Percentiles rank a stretch among this genome's conserved stretches.
Evolutionary conservation across 1,140 invertebrate genomes (phyloP).

Genomic region (Lordiphosa collinella): DNA sequence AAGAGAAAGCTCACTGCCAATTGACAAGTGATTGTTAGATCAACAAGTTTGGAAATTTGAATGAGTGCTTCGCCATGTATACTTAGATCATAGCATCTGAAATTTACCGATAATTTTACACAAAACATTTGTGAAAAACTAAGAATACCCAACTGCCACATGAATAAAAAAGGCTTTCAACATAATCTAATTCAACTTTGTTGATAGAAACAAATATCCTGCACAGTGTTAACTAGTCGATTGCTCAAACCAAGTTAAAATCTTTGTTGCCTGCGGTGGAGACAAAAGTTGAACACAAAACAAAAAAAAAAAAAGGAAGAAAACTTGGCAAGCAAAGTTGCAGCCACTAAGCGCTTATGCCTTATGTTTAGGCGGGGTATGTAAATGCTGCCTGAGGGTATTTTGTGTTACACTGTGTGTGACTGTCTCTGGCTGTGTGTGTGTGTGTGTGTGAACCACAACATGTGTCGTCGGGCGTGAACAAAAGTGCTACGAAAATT

Average conservation of each 20-base stretch:
- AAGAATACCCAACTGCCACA: no score
- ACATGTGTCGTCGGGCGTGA: slow-evolving; percentile 74
- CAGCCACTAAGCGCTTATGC: slow-evolving; percentile 47
- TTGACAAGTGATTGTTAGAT: no score
- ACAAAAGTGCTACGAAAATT: slow-evolving; percentile 75
- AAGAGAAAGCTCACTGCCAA: no score
- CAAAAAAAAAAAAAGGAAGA: slow-evolving; percentile 31
- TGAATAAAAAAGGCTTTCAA: no score
- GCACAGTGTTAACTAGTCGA: slow-evolving; percentile 14
- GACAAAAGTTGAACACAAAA: slow-evolving; percentile 16
- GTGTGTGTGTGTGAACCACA: slow-evolving; percentile 65
- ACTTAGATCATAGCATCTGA: no score
- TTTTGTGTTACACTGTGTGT: slow-evolving; percentile 2
- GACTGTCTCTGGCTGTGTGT: slow-evolving; percentile 18
- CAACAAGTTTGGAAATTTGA: no score
- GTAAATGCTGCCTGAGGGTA: slow-evolving; percentile 46
- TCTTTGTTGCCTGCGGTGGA: slow-evolving; percentile 1
- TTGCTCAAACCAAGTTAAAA: slow-evolving; percentile 1
- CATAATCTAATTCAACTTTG: no score
- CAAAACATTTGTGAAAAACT: no score
- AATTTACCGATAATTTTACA: no score
- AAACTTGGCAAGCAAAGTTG: slow-evolving; percentile 53
- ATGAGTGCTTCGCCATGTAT: no score
- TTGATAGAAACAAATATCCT: no score
- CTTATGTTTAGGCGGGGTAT: slow-evolving; percentile 45